phyloP scores from a whole-genome alignment of 2,113 vertebrate genomes.

The Thamnaconus septentrionalis region DNA sequence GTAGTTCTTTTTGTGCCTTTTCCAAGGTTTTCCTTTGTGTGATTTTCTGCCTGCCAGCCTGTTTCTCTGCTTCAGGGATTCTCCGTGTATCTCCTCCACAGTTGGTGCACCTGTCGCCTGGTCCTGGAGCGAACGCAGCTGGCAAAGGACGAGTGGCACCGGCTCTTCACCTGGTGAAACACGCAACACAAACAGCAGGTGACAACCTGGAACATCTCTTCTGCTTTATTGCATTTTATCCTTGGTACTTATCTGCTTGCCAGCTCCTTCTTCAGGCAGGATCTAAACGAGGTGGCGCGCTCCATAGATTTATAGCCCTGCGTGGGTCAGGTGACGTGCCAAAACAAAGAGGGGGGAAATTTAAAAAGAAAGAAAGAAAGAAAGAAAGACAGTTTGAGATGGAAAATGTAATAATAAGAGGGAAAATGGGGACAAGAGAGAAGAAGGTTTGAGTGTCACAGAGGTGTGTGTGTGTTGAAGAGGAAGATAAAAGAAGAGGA shows the following conservation, averaged over 20 bases:
- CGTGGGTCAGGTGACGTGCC: background rate
- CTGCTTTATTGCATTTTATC: background rate
- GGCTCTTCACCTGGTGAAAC: constrained; percentile 69
- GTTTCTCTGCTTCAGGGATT: constrained; percentile 31
- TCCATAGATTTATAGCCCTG: constrained; percentile 93
- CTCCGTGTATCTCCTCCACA: constrained; percentile 56
- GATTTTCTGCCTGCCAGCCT: background rate
- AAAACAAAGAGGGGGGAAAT: constrained; percentile 1
- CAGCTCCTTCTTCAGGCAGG: constrained; percentile 97
- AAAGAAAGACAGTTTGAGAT: no score
- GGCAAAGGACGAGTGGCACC: constrained; percentile 38
- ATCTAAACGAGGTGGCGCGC: constrained; percentile 90
- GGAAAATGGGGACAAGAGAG: background rate
- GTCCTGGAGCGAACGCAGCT: constrained; percentile 51
- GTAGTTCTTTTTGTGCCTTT: background rate
- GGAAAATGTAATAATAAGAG: background rate
- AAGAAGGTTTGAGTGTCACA: background rate
- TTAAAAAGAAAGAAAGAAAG: no score
- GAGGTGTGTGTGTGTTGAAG: no score
- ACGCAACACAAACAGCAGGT: constrained; percentile 18
- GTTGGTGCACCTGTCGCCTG: constrained; percentile 46
- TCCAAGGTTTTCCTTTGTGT: background rate
- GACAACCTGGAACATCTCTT: background rate
- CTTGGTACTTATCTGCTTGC: constrained; percentile 91
- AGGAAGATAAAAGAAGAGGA: background rate